Evolutionary conservation across 2,888 invertebrate genomes (phyloP).

Genomic region (Leistus spinibarbis): DNA sequence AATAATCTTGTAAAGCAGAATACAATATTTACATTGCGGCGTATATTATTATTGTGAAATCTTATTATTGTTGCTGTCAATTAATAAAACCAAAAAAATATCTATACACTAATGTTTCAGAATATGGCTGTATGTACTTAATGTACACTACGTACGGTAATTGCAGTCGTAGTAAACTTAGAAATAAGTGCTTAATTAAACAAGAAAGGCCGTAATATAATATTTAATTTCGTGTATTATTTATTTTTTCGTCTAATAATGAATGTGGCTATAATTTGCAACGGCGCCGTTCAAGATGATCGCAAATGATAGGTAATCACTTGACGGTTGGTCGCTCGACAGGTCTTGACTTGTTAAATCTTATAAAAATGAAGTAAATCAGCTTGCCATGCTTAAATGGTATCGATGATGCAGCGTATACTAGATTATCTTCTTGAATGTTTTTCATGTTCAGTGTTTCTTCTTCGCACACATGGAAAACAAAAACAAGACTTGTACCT

Average conservation of each 20-base stretch:
- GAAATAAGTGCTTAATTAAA: neutral
- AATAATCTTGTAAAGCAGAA: too few relatives aligned
- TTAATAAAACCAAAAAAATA: too few relatives aligned
- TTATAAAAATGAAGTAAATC: slow-evolving; percentile 1
- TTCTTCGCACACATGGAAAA: neutral
- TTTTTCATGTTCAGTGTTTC: neutral
- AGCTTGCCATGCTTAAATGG: neutral
- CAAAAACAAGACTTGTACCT: neutral
- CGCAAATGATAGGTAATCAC: slow-evolving; percentile 30
- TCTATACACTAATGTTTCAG: too few relatives aligned
- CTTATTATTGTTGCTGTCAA: too few relatives aligned
- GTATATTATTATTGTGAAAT: too few relatives aligned
- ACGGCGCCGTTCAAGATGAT: slow-evolving; percentile 19
- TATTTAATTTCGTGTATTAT: neutral
- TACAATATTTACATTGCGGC: too few relatives aligned
- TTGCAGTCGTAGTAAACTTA: neutral
- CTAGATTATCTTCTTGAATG: neutral
- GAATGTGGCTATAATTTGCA: slow-evolving; percentile 17
- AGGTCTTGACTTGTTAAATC: slow-evolving; percentile 12
- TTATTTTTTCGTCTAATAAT: neutral
- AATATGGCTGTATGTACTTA: too few relatives aligned
- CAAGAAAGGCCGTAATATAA: neutral
- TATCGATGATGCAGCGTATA: slow-evolving; percentile 4
- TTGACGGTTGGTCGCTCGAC: too few relatives aligned
- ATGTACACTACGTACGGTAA: too few relatives aligned